Evolutionary conservation across 2,888 invertebrate species (phyloP).

Genomic region (Megastigmus dorsalis): DNA sequence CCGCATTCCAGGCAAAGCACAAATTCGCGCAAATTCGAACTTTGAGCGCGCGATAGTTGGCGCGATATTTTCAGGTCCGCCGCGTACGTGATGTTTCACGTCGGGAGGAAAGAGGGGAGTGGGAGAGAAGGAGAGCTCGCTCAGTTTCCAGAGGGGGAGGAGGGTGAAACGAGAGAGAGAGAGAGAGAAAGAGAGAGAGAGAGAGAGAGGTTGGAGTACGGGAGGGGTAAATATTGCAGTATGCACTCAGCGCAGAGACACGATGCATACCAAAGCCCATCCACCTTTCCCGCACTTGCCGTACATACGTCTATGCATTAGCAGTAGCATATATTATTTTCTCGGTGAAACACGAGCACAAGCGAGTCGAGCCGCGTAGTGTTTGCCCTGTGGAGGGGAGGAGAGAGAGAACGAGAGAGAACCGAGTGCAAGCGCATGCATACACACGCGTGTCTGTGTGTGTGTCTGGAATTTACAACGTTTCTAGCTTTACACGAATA

Average conservation of each 20-base stretch:
- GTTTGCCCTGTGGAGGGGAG: background rate
- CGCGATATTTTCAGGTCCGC: background rate
- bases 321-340: slow-evolving; percentile 70
- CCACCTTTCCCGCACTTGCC: slow-evolving; percentile 54
- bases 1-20: background rate
- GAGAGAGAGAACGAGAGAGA: background rate
- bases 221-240: slow-evolving; percentile 70
- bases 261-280: slow-evolving; percentile 60
- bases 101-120: background rate
- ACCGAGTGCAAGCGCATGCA: background rate
- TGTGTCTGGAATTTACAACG: slow-evolving; percentile 38
- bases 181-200: slow-evolving; percentile 49
- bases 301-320: slow-evolving; percentile 68
- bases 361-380: background rate
- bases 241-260: slow-evolving; percentile 69
- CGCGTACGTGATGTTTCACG: slow-evolving; percentile 34
- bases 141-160: too few species aligned
- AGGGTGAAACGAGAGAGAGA: slow-evolving; percentile 3
- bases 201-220: slow-evolving; percentile 54
- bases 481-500: slow-evolving; percentile 42
- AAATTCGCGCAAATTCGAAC: background rate
- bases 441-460: background rate
- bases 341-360: slow-evolving; percentile 58
- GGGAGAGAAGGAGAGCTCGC: slow-evolving; percentile 47
- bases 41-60: background rate